Evolutionary conservation across 2,888 invertebrate species (phyloP).

Genomic region (Poecilobothrus nobilitatus): DNA sequence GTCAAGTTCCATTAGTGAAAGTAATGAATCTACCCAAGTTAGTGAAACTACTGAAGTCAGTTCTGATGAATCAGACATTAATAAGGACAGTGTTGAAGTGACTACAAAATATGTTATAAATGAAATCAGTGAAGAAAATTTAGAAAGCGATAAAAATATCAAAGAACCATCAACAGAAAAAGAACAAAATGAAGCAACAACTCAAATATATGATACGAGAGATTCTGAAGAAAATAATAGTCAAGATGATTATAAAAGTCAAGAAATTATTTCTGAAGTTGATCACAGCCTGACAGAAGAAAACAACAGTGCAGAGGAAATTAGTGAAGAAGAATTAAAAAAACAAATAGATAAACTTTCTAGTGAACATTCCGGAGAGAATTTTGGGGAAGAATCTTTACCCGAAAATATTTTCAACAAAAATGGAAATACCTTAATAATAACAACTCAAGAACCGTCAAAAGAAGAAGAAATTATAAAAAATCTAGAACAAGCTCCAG

Average conservation of each 20-base stretch:
- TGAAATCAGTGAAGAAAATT: background rate
- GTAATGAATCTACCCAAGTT: background rate
- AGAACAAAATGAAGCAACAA: background rate
- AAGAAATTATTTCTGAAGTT: background rate
- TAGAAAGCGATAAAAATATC: background rate
- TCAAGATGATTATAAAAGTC: background rate
- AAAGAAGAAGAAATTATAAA: background rate
- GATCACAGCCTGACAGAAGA: background rate
- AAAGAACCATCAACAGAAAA: background rate
- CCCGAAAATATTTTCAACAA: background rate
- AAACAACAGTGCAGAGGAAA: background rate
- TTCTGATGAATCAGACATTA: background rate
- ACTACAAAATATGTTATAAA: background rate
- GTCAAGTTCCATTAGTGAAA: background rate
- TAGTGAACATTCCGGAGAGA: background rate
- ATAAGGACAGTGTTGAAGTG: background rate
- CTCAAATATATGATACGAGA: background rate
- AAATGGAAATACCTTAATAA: background rate
- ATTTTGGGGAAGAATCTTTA: background rate
- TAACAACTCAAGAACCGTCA: background rate
- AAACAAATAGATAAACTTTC: background rate
- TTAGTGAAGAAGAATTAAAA: background rate
- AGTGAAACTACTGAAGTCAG: background rate
- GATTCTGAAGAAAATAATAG: background rate
- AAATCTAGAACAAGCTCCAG: background rate